Evolutionary conservation across 1,140 invertebrate species (phyloP), one percentile per base, ranked within the genome.

Genomic region (Triops cancriformis): DNA sequence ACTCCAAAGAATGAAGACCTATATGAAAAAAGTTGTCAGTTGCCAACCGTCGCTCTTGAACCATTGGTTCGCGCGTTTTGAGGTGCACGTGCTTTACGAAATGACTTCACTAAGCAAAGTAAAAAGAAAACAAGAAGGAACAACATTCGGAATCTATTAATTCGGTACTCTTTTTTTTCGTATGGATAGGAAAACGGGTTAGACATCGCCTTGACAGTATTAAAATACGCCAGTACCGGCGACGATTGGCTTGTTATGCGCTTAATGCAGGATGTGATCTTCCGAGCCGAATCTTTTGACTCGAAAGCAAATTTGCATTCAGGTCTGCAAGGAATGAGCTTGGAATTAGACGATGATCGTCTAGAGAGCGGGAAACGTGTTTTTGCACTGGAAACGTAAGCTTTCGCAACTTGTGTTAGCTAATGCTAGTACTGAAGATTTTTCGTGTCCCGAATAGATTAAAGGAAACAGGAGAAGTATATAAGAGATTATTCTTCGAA

Each of bases 1-100:
- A 27, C 12, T 43, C n/a, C 14, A 23, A 23, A 42, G 11, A 28
- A 26, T 76, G 26, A 11, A 41, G 26, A 37, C 5, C 23, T 72
- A 77, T 42, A 76, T 73, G 73, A 14, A 72, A 27, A 6, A 73
- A 77, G 7, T 37, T 5, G 23, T 26, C 18, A 4, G 26, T 6
- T 27, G 26, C 28, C 41, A 28, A 23, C 6, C 42, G 11, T 10
- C 37, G 18, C 64, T 76, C 3, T 76, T 31, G 18, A 43, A 43
- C 26, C 73, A 79, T 41, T 79, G 78, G 78, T 79, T 79, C 31
- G 76, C 28, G 2, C 74, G 78, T 28, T 79, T 74, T 74, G 78
- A 79, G 26, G 18, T 76, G 23, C 75, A 77, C 26, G 41, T 73
- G 31, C 37, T 78, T n/a, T 73, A 72, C 14, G 42, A 75, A 10